Percentiles rank a stretch among this genome's conserved stretches.
Evolutionary conservation across 2,888 invertebrate species (phyloP).

Genomic region (Dioctria linearis): DNA sequence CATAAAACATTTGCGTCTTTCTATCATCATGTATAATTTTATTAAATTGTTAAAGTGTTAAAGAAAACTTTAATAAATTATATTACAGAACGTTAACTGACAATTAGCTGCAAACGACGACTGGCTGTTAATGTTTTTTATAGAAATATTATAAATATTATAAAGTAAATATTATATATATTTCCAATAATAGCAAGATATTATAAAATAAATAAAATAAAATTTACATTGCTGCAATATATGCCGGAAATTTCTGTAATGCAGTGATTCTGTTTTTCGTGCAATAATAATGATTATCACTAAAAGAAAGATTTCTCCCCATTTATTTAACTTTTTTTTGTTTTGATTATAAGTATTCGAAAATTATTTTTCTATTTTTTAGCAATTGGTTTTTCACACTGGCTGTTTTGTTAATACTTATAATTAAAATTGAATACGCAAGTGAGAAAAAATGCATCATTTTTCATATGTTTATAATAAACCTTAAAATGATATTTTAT

Average conservation of each 20-base stretch:
- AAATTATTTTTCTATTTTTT: not conserved
- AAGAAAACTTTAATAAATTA: too few species aligned
- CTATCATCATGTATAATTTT: too few species aligned
- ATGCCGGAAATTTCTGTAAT: slow-evolving; percentile 29
- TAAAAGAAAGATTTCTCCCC: slow-evolving; percentile 6
- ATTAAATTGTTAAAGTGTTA: too few species aligned
- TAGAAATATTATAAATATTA: slow-evolving; percentile 30
- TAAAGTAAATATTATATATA: slow-evolving; percentile 33
- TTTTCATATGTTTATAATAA: not conserved
- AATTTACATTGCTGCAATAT: slow-evolving; percentile 12
- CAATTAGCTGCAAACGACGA: slow-evolving; percentile 20
- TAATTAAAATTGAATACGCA: slow-evolving; percentile 12
- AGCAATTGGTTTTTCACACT: not conserved
- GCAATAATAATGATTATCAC: slow-evolving; percentile 30
- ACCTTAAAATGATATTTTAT: too few species aligned
- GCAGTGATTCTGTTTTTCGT: slow-evolving; percentile 26
- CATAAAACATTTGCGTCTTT: too few species aligned
- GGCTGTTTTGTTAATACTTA: not conserved
- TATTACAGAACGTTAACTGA: too few species aligned
- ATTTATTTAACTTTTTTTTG: slow-evolving; percentile 15
- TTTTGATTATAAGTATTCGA: not conserved
- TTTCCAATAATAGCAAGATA: slow-evolving; percentile 16
- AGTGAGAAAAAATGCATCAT: slow-evolving; percentile 21
- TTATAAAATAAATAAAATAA: slow-evolving; percentile 1
- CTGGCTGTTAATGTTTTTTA: slow-evolving; percentile 40